Evolutionary conservation across 2,888 invertebrate genomes (phyloP), one percentile per base, ranked within the genome.

Genomic region (Chelonus formosanus): DNA sequence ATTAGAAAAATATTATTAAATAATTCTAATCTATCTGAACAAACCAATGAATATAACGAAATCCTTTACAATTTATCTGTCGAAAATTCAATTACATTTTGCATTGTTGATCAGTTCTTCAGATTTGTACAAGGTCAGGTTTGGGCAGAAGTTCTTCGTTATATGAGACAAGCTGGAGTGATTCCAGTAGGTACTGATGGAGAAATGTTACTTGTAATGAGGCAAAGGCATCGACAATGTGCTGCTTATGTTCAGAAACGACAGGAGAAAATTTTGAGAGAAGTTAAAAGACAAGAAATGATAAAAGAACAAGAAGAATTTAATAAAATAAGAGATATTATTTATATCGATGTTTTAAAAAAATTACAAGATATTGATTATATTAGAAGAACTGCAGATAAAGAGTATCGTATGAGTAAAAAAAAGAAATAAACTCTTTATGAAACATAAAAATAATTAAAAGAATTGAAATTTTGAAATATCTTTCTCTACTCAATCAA

Each of bases 91-190:
- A 77, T 86, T 34, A 86, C 86, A 3, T 76, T 84, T 72, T 71
- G 83, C 54, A 66, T 84, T 45, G 83, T 84, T 3, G 84, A 86
- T 74, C 82, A 86, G 68, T 86, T 82, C 69, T 79, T 86, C 36
- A 79, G 81, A 4, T 71, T 87, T 55, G 86, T 85, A 71, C 71
- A 85, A 53, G 85, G 85, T 3, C 84, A 87, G 73, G 76, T 82
- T 5, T 87, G 87, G 87, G 70, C 78, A 31, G 86, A 86, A 73
- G 70, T 86, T 3, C 68, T 75, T 8, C 75, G 70, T 40, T 83
- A 85, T 70, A 74, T 86, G 31, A 74, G 81, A 62, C 74, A 77
- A n/a, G 71, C 74, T 3, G 80, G 80, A 3, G 73, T 86, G 3
- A 75, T 72, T 57, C 84, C 85, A 0, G 71, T 84, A 35, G 80